A percentile compares a stretch with the other conserved stretches of the same genome.
Evolutionary conservation across 2,888 invertebrate species (phyloP).

Genomic region (Dryadula phaetusa): DNA sequence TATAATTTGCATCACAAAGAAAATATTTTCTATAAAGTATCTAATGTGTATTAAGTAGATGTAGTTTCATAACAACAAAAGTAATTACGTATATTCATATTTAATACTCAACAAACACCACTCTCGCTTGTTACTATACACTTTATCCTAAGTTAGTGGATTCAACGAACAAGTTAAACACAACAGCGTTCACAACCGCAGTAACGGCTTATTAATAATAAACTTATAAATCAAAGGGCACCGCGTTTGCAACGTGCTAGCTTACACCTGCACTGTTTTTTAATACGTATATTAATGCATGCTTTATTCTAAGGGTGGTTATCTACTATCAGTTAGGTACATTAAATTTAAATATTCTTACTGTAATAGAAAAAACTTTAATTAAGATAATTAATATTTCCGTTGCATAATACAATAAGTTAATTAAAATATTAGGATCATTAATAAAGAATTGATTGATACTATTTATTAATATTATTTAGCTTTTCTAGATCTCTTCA

Average conservation of each 20-base stretch:
- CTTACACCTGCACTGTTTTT: slow-evolving; percentile 44
- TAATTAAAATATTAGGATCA: neutral
- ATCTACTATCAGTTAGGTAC: slow-evolving; percentile 32
- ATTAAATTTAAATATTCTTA: neutral
- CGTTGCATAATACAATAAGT: neutral
- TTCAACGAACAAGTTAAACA: slow-evolving; percentile 24
- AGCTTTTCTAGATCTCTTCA: neutral
- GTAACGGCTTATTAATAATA: slow-evolving; percentile 52
- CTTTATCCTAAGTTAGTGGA: slow-evolving; percentile 25
- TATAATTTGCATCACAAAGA: no score
- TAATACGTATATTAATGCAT: slow-evolving; percentile 50
- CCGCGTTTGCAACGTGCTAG: slow-evolving; percentile 59
- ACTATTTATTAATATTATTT: neutral
- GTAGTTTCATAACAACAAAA: neutral
- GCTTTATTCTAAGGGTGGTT: slow-evolving; percentile 46
- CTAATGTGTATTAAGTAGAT: neutral
- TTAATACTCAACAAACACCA: slow-evolving; percentile 18
- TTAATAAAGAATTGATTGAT: neutral
- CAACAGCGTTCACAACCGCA: slow-evolving; percentile 32
- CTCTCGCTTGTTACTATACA: neutral
- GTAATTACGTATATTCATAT: neutral
- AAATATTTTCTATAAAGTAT: neutral
- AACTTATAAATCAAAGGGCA: slow-evolving; percentile 62
- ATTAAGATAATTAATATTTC: neutral
- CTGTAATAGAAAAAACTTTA: neutral